Evolutionary conservation across 2,113 vertebrate genomes (phyloP), one percentile per base, ranked within the genome.

Genomic region (Pomatostomus ruficeps): DNA sequence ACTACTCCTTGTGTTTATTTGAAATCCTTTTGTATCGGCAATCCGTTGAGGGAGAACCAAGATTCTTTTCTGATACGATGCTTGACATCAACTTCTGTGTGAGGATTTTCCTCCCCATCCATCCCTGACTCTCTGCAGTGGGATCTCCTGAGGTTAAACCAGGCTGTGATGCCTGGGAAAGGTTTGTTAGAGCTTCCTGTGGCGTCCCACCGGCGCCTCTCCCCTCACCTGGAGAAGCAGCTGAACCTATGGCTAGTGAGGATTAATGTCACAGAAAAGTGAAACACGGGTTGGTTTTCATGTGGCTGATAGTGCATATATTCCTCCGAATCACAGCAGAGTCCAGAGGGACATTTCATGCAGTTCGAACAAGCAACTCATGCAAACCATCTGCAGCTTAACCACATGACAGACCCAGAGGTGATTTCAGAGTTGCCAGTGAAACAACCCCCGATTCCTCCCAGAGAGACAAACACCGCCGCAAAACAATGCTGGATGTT

Each of bases 381-480:
- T 96, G 96, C 89, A 95, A 95, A 91, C 93, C 97, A 97, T 97
- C 97, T 97, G 95, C 94, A 97, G 90, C 77, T 82, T 94, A 96
- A 95, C 74, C 97, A 95, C 96, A 97, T 46, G 88, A 93, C 96
- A 96, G 90, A 97, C 88, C 91, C 96, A 96, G 92, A 54, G 94
- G 96, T 96, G 95, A 95, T 97, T 97, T 98, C 96, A 95, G n/a
- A 95, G 91, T 88, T 97, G 97, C 95, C 97, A 96, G 90, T 85
- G 96, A 97, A 98, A 93, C 92, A 96, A 96, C 93, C 93, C 80
- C 95, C 4, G 24, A 82, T 87, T 81, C 91, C 70, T 97, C 92
- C 94, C 96, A 87, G 95, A 86, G 96, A 97, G 92, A 96, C 78
- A 94, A 97, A 92, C 46, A 68, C 52, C 92, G 77, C 95, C 80